Conservation (phyloP, 1,140 invertebrate genomes). For the Metaphire vulgaris region DNA sequence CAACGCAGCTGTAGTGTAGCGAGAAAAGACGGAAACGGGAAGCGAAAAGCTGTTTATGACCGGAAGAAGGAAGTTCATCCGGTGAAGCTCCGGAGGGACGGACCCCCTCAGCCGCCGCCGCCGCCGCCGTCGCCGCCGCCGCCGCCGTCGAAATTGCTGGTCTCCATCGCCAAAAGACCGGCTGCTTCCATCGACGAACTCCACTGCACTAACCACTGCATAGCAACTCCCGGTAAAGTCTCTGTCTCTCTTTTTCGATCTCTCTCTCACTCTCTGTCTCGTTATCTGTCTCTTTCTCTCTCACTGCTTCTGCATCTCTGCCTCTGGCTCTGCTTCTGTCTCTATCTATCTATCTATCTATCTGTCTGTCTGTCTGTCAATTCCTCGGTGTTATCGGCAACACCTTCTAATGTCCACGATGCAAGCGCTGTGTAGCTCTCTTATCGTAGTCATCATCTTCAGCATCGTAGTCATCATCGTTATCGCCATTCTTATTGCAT, state of each 20-base stretch:
- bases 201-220: too few species aligned
- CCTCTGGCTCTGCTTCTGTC: background rate
- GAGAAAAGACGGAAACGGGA: too few species aligned
- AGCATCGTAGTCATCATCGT: background rate
- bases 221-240: background rate
- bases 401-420: too few species aligned
- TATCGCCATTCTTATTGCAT: background rate
- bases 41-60: too few species aligned
- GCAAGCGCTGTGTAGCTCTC: too few species aligned
- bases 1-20: too few species aligned
- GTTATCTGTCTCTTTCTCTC: background rate
- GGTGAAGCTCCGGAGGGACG: background rate
- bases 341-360: background rate
- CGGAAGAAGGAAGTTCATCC: background rate
- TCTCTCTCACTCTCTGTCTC: background rate
- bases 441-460: background rate
- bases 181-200: too few species aligned
- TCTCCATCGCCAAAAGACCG: background rate
- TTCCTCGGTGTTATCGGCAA: background rate
- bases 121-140: background rate
- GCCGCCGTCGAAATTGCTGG: background rate
- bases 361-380: background rate
- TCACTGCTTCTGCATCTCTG: background rate
- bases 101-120: background rate
- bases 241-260: background rate